Conservation (phyloP, 2,888 invertebrate species). For the Drosophila niveifrons region DNA sequence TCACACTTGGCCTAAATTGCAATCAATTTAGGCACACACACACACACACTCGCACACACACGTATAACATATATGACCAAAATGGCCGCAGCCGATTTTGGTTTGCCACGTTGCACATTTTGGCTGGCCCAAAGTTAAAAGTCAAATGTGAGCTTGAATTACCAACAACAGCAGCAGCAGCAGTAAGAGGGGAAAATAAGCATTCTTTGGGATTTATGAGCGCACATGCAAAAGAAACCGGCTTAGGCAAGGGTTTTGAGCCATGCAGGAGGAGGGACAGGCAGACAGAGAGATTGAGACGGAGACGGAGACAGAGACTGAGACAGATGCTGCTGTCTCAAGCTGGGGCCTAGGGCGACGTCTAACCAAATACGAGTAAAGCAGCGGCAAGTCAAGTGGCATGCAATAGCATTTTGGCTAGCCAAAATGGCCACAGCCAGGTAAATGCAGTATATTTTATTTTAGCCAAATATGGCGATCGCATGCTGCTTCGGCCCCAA, state of each 20-base stretch:
- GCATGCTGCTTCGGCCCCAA: slow-evolving; percentile 70
- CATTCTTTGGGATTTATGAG: slow-evolving; percentile 78
- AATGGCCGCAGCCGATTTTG: slow-evolving; percentile 57
- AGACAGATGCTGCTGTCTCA: slow-evolving; percentile 30
- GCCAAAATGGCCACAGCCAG: slow-evolving; percentile 68
- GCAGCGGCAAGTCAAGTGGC: slow-evolving; percentile 80
- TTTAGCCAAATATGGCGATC: slow-evolving; percentile 79
- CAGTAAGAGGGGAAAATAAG: slow-evolving; percentile 63
- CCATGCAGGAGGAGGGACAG: slow-evolving; percentile 16
- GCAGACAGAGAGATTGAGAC: not conserved
- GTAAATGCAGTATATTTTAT: slow-evolving; percentile 68
- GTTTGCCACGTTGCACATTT: slow-evolving; percentile 70
- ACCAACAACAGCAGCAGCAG: slow-evolving; percentile 47
- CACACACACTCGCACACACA: slow-evolving; percentile 15
- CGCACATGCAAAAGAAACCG: slow-evolving; percentile 73
- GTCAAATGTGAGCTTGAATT: slow-evolving; percentile 79
- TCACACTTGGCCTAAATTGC: slow-evolving; percentile 43
- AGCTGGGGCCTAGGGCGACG: slow-evolving; percentile 75
- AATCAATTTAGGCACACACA: slow-evolving; percentile 44
- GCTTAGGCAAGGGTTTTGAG: slow-evolving; percentile 59
- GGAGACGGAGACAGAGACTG: not conserved
- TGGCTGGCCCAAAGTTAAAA: slow-evolving; percentile 76
- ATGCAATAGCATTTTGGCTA: slow-evolving; percentile 68
- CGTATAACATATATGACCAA: slow-evolving; percentile 57
- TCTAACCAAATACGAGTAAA: slow-evolving; percentile 77